These are phyloP conservation scores for Peromyscus californicus DNA, from an alignment of 2,113 vertebrate genomes.

Conservation along the genomic window DNA sequence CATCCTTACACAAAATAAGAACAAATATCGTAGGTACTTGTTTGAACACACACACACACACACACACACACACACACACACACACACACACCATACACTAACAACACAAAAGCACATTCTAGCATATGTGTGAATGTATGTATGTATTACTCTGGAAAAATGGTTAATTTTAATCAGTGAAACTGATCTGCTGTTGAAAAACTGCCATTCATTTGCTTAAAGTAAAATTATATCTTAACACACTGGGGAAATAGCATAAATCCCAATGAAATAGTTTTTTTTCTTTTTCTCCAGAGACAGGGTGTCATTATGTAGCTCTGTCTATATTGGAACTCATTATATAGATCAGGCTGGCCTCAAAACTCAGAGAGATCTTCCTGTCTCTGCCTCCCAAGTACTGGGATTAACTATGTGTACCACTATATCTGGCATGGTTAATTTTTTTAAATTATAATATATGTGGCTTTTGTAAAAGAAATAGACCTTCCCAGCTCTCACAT, in stretches of 20 bases:
- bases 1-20: not conserved
- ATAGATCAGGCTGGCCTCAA: not conserved
- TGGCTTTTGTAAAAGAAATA: slow-evolving; percentile 20
- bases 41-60: not conserved
- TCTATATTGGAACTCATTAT: not conserved
- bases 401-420: not conserved
- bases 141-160: not conserved
- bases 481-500: not conserved
- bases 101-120: not conserved
- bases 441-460: not conserved
- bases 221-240: slow-evolving; percentile 29
- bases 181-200: not conserved
- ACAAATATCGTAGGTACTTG: not conserved
- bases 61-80: not conserved
- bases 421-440: not conserved
- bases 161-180: not conserved
- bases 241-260: not conserved
- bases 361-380: not conserved
- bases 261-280: not conserved
- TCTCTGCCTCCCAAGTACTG: not conserved
- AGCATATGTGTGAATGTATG: not conserved
- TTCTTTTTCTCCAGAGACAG: not conserved
- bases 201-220: not conserved
- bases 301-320: not conserved
- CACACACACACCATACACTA: too few species aligned